Evolutionary conservation across 2,113 vertebrate species (phyloP).

Genomic region (Macrotis lagotis): DNA sequence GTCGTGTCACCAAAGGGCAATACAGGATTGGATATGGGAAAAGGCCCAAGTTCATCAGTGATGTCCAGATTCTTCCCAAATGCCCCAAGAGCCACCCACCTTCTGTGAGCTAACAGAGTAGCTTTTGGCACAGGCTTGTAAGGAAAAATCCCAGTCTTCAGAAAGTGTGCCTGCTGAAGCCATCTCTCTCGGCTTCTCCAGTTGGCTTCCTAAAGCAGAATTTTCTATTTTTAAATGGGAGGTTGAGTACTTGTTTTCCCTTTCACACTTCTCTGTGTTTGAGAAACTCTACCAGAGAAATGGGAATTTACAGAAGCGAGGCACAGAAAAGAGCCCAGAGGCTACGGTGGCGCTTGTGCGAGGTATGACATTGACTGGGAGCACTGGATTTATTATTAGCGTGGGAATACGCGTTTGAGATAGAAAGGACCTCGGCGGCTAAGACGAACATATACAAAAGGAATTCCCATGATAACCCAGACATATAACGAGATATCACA

Average conservation of each 20-base stretch:
- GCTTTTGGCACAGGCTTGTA: not conserved
- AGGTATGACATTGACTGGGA: not conserved
- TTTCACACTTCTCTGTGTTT: constrained; percentile 2
- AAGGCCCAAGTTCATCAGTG: not conserved
- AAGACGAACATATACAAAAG: not conserved
- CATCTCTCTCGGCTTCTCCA: not conserved
- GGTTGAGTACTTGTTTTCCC: not conserved
- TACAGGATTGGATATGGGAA: not conserved
- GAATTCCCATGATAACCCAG: not conserved
- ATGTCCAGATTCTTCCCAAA: not conserved
- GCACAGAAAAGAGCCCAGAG: not conserved
- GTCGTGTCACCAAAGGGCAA: not conserved
- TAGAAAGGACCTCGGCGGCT: not conserved
- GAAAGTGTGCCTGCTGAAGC: not conserved
- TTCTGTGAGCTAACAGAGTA: not conserved
- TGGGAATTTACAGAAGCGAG: not conserved
- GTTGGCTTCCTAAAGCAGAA: not conserved
- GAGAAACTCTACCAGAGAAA: not conserved
- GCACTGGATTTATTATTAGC: not conserved
- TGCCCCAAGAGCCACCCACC: not conserved
- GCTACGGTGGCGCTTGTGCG: not conserved
- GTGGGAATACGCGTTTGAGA: not conserved
- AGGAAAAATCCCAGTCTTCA: not conserved
- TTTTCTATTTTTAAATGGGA: constrained; percentile 3
- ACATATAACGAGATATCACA: not conserved